These are phyloP conservation scores for Scalopus aquaticus DNA, from an alignment of 2,113 vertebrate species.

Conservation along the genomic window DNA sequence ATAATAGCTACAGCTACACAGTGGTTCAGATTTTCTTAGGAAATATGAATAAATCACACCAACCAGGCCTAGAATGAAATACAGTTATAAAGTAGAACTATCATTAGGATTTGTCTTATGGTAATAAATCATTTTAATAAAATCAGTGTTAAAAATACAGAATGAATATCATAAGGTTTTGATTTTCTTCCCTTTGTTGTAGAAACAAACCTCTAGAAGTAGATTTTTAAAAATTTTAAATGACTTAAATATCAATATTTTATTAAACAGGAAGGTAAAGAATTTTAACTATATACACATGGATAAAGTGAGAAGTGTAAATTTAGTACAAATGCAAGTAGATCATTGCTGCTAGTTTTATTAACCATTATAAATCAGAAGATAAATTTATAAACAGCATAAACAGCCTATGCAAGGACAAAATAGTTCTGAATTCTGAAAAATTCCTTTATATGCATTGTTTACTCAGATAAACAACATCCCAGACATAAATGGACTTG, in stretches of 20 bases:
- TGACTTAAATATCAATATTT: neutral
- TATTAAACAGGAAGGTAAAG: neutral
- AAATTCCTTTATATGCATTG: neutral
- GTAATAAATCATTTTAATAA: conserved; percentile 60
- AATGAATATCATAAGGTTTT: neutral
- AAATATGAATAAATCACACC: conserved; percentile 50
- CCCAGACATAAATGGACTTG: neutral
- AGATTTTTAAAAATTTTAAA: conserved; percentile 4
- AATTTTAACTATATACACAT: neutral
- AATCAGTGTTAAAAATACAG: conserved; percentile 28
- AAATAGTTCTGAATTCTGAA: conserved; percentile 11
- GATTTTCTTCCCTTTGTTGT: neutral
- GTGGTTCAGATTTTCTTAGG: conserved; percentile 7
- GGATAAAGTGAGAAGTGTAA: neutral
- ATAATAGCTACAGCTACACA: conserved; percentile 1
- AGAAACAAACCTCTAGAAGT: conserved; percentile 20
- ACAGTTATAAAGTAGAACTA: neutral
- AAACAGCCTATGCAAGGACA: neutral
- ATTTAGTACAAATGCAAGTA: neutral
- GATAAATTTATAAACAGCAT: neutral
- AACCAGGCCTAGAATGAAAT: conserved; percentile 2
- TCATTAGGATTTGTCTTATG: conserved; percentile 45
- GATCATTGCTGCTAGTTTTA: neutral
- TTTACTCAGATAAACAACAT: neutral
- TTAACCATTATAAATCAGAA: neutral